A percentile compares a stretch with the other conserved stretches of the same genome.
These are phyloP conservation scores for Semotilus atromaculatus DNA, from an alignment of 2,797 vertebrate species.

Conservation along the genomic window DNA sequence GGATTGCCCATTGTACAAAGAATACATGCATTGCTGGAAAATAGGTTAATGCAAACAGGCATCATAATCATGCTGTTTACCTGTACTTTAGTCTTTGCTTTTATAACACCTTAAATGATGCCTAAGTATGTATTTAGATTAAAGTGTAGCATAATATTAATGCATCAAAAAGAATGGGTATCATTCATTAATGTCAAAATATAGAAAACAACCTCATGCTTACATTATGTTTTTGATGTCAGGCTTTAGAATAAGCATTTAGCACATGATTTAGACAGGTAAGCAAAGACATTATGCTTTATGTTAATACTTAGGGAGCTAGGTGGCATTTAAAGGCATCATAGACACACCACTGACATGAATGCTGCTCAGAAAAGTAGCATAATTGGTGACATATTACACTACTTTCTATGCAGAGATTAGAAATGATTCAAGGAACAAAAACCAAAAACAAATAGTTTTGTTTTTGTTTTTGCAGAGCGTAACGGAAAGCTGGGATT, in stretches of 20 bases:
- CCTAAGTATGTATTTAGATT: background rate
- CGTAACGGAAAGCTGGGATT: background rate
- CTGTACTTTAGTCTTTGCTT: background rate
- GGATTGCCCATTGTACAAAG: background rate
- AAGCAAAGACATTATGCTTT: background rate
- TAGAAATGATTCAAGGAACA: constrained; percentile 8
- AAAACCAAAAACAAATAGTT: background rate
- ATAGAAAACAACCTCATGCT: background rate
- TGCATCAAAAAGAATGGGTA: background rate
- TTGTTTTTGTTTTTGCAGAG: background rate
- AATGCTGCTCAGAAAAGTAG: background rate
- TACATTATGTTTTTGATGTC: background rate
- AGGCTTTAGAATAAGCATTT: background rate
- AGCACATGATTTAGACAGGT: background rate
- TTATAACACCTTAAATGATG: background rate
- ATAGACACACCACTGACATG: background rate
- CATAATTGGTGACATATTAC: background rate
- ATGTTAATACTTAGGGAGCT: background rate
- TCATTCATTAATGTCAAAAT: background rate
- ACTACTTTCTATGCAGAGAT: background rate
- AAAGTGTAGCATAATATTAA: background rate
- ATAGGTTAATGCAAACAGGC: background rate
- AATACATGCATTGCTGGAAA: background rate
- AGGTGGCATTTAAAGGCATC: background rate
- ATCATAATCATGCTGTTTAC: background rate